A percentile compares a stretch with the other conserved stretches of the same genome.
Conservation (phyloP, 2,888 invertebrate genomes). For the Ennomos fuscantarius region DNA sequence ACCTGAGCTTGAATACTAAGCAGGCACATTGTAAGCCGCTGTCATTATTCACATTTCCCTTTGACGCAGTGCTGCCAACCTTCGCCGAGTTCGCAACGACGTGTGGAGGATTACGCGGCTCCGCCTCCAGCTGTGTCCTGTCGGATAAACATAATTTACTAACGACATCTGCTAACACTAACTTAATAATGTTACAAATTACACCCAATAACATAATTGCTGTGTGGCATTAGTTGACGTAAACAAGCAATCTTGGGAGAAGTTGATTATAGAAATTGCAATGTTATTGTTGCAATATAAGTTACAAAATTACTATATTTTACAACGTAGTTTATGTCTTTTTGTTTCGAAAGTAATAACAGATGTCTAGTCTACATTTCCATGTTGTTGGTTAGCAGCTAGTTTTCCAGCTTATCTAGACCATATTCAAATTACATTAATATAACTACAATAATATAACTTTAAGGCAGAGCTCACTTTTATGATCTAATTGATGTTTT, state of each 20-base stretch:
- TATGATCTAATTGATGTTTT: too few species aligned
- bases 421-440: too few species aligned
- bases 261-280: too few species aligned
- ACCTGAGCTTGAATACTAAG: constrained; percentile 41
- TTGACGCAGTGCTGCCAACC: constrained; percentile 55
- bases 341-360: too few species aligned
- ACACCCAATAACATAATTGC: constrained; percentile 53
- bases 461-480: too few species aligned
- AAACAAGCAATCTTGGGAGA: constrained; percentile 50
- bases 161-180: constrained; percentile 72
- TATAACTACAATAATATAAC: too few species aligned
- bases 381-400: too few species aligned
- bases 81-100: constrained; percentile 53
- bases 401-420: too few species aligned
- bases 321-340: too few species aligned
- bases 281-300: too few species aligned
- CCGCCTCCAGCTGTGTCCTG: constrained; percentile 71
- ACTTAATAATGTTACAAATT: constrained; percentile 66
- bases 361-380: too few species aligned
- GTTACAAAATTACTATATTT: too few species aligned
- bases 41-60: constrained; percentile 72
- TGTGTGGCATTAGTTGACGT: constrained; percentile 48
- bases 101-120: constrained; percentile 68
- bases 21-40: constrained; percentile 50
- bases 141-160: constrained; percentile 77